Evolutionary conservation across 2,113 vertebrate genomes (phyloP), one percentile per base, ranked within the genome.

Genomic region (Cyanocitta stelleri): DNA sequence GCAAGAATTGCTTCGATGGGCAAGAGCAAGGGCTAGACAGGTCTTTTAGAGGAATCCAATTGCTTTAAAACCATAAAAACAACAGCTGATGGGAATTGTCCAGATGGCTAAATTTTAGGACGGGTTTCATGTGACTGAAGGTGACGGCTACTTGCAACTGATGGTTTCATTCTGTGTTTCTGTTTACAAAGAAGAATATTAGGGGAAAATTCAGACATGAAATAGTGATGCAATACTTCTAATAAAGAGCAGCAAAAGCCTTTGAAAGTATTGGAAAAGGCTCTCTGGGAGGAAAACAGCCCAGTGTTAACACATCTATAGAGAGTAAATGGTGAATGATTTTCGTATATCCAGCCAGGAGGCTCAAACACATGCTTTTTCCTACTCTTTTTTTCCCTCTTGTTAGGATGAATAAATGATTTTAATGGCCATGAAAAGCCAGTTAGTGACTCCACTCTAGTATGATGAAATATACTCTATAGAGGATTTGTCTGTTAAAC

Each of bases 1-100:
- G 10, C 39, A 71, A 16, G 23, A 69, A 63, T 56, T 74, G 32
- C n/a, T 69, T 0, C 0, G 1, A 6, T 3, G 24, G 6, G 10
- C 46, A 67, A 18, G 23, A 66, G n/a, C 32, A 69, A 68, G 6
- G 33, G 6, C 9, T 33, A 6, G 33, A 33, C 0, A n/a, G 10
- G 16, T 66, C 54, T 88, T 11, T 10, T 21, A 37, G 49, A 83
- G 27, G 23, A 62, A 37, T 44, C 46, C 41, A 56, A 0, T 10
- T 41, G 3, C 66, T 90, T 87, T 12, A 55, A 35, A 20, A 44
- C 2, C 0, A 3, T 62, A 11, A 85, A 74, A 8, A 10, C 13
- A 48, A 7, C 4, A 22, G 48, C 6, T 75, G 24, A 17, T 18
- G 48, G 48, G 13, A 90, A 48, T 44, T 33, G 8, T 37, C 11